Evolutionary conservation across 2,113 vertebrate genomes (phyloP).

Genomic region (Neodontobutis hainanensis): DNA sequence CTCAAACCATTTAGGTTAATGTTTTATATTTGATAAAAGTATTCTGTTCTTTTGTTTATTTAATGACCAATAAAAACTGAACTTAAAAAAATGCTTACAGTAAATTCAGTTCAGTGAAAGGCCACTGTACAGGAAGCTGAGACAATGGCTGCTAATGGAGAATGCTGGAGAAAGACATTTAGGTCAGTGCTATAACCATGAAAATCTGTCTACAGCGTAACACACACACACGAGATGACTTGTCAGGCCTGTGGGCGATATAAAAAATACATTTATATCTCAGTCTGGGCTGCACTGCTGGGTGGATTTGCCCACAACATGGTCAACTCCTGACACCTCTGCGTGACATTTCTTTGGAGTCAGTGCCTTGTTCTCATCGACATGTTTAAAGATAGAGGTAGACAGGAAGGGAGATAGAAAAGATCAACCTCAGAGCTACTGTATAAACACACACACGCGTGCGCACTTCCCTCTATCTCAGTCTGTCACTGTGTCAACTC

Average conservation of each 20-base stretch:
- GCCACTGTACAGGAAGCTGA: neutral
- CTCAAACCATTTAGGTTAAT: too few species aligned
- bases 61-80: too few species aligned
- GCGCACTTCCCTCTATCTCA: constrained; percentile 32
- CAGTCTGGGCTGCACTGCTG: neutral
- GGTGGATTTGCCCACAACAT: constrained; percentile 17
- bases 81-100: constrained; percentile 10
- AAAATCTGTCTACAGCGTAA: neutral
- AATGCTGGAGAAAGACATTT: neutral
- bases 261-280: constrained; percentile 4
- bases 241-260: neutral
- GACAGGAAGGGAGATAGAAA: constrained; percentile 28
- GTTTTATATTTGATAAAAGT: too few species aligned
- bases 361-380: constrained; percentile 6
- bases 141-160: constrained; percentile 1
- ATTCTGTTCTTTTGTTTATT: too few species aligned
- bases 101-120: constrained; percentile 7
- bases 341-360: constrained; percentile 35
- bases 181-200: constrained; percentile 5
- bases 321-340: constrained; percentile 47
- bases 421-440: constrained; percentile 35
- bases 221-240: neutral
- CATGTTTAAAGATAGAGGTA: constrained; percentile 4
- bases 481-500: constrained; percentile 53
- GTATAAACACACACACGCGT: constrained; percentile 24